phyloP scores from a whole-genome alignment of 2,113 vertebrate genomes.

The Chaetops frenatus region DNA sequence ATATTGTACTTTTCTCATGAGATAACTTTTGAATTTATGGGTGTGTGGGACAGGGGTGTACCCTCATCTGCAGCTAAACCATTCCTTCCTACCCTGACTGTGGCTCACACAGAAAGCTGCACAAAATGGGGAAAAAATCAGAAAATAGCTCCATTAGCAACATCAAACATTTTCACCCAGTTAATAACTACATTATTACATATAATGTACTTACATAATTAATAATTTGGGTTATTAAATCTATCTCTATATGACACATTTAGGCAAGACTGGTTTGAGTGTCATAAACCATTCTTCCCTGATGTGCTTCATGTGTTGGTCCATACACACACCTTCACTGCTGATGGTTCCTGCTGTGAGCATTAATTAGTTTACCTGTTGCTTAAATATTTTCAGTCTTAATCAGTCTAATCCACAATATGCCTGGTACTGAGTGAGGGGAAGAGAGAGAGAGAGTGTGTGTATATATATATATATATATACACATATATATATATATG shows the following conservation, averaged over 20 bases:
- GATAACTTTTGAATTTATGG: not conserved
- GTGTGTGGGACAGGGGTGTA: not conserved
- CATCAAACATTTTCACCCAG: not conserved
- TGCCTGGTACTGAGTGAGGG: accelerated
- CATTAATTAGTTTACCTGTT: not conserved
- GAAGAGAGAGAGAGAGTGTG: not conserved
- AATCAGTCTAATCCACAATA: not conserved
- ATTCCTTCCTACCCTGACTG: not conserved
- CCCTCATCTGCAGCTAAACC: not conserved
- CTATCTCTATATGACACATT: not conserved
- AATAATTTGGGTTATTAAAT: not conserved
- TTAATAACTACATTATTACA: not conserved
- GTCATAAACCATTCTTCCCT: not conserved
- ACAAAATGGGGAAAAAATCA: not conserved
- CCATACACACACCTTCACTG: not conserved
- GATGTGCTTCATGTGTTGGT: not conserved
- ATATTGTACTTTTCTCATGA: not conserved
- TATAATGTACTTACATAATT: not conserved
- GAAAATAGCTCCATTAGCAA: not conserved
- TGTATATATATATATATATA: not conserved
- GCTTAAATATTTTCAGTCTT: not conserved
- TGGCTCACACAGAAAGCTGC: not conserved
- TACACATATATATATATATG: not conserved
- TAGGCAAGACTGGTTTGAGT: not conserved
- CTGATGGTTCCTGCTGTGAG: not conserved